Percentiles rank a stretch among this genome's conserved stretches.
Conservation (phyloP, 2,797 vertebrate genomes). For the Typhlichthys eigenmanni region DNA sequence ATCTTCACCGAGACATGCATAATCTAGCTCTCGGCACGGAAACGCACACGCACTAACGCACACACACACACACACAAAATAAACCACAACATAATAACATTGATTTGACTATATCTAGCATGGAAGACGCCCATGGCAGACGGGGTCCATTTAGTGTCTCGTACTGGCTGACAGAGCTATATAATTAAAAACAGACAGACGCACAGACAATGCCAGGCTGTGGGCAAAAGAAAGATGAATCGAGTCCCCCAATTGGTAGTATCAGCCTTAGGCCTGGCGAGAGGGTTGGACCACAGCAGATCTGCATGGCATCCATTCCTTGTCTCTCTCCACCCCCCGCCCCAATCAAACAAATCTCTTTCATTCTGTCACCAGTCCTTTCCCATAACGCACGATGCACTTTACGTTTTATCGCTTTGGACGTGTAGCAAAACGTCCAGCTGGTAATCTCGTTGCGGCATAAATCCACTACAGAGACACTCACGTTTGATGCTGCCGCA, state of each 20-base stretch:
- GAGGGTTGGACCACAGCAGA: conserved; percentile 42
- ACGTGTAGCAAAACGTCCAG: conserved; percentile 1
- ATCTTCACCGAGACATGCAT: neutral
- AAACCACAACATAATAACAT: conserved; percentile 2
- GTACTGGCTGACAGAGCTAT: conserved; percentile 22
- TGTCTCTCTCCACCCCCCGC: conserved; percentile 5
- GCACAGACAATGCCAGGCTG: conserved; percentile 24
- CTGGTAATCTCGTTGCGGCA: conserved; percentile 34
- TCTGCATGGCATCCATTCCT: conserved; percentile 16
- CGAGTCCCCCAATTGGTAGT: conserved; percentile 38
- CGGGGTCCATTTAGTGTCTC: conserved; percentile 19
- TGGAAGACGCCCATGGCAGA: conserved; percentile 1
- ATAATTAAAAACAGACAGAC: conserved; percentile 5
- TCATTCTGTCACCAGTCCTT: conserved; percentile 15
- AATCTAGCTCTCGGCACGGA: neutral
- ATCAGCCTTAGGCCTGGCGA: conserved; percentile 39
- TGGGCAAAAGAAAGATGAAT: conserved; percentile 39
- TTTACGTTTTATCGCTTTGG: conserved; percentile 24
- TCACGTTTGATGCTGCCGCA: conserved; percentile 92
- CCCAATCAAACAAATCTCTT: conserved; percentile 15
- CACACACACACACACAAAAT: conserved; percentile 12
- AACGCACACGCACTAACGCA: neutral
- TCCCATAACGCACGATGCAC: conserved; percentile 36
- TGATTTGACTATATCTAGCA: conserved; percentile 15
- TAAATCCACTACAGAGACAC: conserved; percentile 47